A percentile compares a stretch with the other conserved stretches of the same genome.
phyloP scores from a whole-genome alignment of 2,888 invertebrate genomes.

The Rapana venosa region DNA sequence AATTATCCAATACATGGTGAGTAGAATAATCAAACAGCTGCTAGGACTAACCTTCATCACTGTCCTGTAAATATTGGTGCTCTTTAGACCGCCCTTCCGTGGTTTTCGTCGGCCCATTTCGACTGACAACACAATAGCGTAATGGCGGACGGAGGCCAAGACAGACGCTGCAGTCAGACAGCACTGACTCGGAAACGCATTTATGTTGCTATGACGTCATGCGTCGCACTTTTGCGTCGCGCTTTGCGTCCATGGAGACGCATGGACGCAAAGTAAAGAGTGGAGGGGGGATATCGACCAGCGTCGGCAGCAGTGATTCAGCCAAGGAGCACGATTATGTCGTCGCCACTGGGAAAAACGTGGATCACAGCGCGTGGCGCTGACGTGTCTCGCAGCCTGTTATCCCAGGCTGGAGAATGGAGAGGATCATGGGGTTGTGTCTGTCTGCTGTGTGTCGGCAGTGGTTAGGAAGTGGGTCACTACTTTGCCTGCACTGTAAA shows the following conservation, averaged over 20 bases:
- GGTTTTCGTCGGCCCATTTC: constrained; percentile 25
- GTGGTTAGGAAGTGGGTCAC: not conserved
- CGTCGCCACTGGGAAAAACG: not conserved
- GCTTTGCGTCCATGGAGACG: constrained; percentile 28
- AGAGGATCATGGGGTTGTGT: not conserved
- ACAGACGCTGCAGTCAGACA: constrained; percentile 25
- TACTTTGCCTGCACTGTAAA: not conserved
- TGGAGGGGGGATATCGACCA: constrained; percentile 11
- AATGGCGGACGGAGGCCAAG: constrained; percentile 23
- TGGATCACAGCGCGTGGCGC: not conserved
- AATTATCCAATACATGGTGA: not conserved
- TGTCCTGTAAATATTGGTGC: not conserved
- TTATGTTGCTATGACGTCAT: constrained; percentile 26
- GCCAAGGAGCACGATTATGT: not conserved
- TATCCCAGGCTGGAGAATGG: not conserved
- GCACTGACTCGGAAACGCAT: constrained; percentile 31
- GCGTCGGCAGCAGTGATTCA: not conserved
- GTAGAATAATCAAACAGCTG: not conserved
- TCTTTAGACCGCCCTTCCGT: not conserved
- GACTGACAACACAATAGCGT: constrained; percentile 29
- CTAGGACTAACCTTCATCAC: not conserved
- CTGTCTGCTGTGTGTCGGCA: too few species aligned
- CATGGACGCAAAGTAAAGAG: constrained; percentile 25
- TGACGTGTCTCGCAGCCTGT: not conserved
- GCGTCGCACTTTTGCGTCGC: constrained; percentile 20